phyloP scores from a whole-genome alignment of 30 jellyfish, hydroid and myxozoan species.

The Aurelia sp. region DNA sequence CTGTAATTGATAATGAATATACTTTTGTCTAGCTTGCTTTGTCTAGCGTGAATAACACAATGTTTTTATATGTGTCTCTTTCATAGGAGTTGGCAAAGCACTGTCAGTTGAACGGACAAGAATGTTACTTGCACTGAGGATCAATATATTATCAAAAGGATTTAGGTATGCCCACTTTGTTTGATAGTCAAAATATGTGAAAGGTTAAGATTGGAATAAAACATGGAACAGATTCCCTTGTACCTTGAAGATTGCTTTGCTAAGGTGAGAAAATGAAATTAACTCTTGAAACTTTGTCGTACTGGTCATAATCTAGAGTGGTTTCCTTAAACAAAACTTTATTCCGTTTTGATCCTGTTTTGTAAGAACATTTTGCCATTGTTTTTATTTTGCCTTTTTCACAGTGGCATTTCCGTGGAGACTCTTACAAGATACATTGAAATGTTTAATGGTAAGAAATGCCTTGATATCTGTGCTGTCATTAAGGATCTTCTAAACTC shows the following conservation, averaged over 20 bases:
- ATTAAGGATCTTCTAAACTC: too few species aligned
- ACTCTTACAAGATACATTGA: slow-evolving; percentile 65
- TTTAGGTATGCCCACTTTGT: slow-evolving; percentile 55
- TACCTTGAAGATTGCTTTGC: neutral
- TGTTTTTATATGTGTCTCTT: neutral
- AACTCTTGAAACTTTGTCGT: neutral
- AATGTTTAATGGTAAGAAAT: slow-evolving; percentile 76
- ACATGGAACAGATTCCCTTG: neutral
- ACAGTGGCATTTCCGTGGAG: slow-evolving; percentile 79
- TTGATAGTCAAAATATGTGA: neutral
- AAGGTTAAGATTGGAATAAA: neutral
- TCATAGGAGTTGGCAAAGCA: slow-evolving; percentile 87
- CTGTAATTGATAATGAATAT: too few species aligned
- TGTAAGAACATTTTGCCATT: neutral
- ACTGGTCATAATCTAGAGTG: too few species aligned
- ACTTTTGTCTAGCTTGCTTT: too few species aligned
- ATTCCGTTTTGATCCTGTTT: too few species aligned
- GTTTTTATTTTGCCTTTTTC: neutral
- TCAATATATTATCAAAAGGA: slow-evolving; percentile 84
- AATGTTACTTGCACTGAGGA: slow-evolving; percentile 77
- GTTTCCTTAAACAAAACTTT: too few species aligned
- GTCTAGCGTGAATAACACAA: neutral
- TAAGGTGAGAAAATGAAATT: neutral
- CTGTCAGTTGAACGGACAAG: slow-evolving; percentile 76
- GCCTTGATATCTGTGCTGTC: neutral